A percentile compares a stretch with the other conserved stretches of the same genome.
Conservation (phyloP, 2,797 vertebrate species). For the Pseudochirops cupreus region DNA sequence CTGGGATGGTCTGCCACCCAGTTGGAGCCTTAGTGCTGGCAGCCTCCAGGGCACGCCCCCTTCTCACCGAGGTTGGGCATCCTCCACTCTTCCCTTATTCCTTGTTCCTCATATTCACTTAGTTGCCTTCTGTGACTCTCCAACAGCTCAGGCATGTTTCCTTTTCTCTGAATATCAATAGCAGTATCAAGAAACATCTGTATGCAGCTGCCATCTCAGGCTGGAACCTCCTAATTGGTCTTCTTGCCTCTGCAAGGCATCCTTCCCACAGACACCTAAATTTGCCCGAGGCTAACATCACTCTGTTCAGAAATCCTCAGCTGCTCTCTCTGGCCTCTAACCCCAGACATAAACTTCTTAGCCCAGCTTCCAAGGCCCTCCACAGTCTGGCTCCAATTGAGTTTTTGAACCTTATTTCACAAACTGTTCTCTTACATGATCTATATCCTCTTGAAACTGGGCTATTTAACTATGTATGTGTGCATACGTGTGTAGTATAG, state of each 20-base stretch:
- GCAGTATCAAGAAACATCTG: not conserved
- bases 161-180: not conserved
- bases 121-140: not conserved
- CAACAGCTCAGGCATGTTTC: not conserved
- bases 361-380: not conserved
- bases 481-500: not conserved
- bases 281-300: not conserved
- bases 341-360: not conserved
- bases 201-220: not conserved
- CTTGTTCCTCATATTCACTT: not conserved
- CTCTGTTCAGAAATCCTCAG: not conserved
- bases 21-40: not conserved
- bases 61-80: not conserved
- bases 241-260: not conserved
- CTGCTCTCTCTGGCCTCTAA: not conserved
- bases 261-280: not conserved
- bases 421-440: not conserved
- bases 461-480: not conserved
- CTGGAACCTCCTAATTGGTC: not conserved
- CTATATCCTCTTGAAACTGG: not conserved
- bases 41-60: not conserved
- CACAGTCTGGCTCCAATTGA: not conserved
- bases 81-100: not conserved
- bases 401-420: not conserved
- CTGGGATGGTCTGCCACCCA: not conserved